Conservation (phyloP, 1,140 invertebrate species). For the Medauroidea extradentata region DNA sequence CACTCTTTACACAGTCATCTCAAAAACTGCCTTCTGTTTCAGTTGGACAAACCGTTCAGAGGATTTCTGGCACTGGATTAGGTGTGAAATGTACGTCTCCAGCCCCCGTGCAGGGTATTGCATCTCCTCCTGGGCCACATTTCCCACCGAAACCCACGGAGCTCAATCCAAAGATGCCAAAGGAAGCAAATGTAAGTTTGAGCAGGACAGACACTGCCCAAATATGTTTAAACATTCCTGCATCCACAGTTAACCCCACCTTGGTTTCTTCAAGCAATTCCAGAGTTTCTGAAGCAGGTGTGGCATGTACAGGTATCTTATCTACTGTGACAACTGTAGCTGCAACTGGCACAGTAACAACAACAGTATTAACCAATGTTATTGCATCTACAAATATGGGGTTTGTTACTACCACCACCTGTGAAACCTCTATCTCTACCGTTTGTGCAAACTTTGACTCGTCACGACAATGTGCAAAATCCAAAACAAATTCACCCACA, state of each 20-base stretch:
- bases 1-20: no score
- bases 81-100: neutral
- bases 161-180: neutral
- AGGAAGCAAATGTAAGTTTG: neutral
- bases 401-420: slow-evolving; percentile 8
- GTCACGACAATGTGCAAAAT: neutral
- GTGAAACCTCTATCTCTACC: neutral
- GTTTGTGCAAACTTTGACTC: neutral
- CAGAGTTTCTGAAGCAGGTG: neutral
- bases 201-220: no score
- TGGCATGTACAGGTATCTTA: neutral
- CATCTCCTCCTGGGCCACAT: neutral
- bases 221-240: neutral
- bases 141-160: slow-evolving; percentile 1
- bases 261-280: neutral
- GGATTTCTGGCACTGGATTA: no score
- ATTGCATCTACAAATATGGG: slow-evolving; percentile 2
- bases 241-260: neutral
- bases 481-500: neutral
- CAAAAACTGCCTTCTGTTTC: no score
- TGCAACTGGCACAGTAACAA: slow-evolving; percentile 12
- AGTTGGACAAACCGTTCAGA: no score
- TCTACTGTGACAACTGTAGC: slow-evolving; percentile 12
- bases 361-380: slow-evolving; percentile 20
- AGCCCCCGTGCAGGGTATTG: neutral